These are phyloP conservation scores for Asobara japonica DNA, from an alignment of 1,140 invertebrate genomes.

Conservation along the genomic window DNA sequence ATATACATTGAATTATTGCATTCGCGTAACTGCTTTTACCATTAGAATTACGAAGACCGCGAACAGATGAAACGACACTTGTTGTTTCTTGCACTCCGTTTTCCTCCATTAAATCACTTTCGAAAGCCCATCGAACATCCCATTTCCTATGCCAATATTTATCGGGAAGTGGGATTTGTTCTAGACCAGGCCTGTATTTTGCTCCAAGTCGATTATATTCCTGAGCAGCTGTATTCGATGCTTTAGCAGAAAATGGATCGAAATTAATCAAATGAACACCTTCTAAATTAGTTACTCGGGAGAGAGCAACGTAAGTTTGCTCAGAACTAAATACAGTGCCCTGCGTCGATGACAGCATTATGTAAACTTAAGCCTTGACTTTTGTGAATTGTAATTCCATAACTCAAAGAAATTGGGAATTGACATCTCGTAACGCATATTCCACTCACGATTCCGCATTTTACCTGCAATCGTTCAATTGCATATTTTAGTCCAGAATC, in stretches of 20 bases:
- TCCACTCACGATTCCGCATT: constrained; percentile 45
- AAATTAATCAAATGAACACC: constrained; percentile 40
- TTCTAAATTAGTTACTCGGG: constrained; percentile 46
- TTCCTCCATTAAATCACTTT: background rate
- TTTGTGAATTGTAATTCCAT: constrained; percentile 59
- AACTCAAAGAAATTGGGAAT: constrained; percentile 56
- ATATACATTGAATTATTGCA: background rate
- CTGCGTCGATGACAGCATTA: constrained; percentile 48
- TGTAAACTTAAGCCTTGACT: constrained; percentile 56
- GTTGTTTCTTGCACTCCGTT: background rate
- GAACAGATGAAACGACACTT: background rate
- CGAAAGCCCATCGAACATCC: background rate
- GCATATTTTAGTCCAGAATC: too few relatives aligned
- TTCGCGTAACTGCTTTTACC: background rate
- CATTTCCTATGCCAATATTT: background rate
- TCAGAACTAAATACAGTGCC: constrained; percentile 50
- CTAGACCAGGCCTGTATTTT: background rate
- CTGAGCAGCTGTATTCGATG: constrained; percentile 1
- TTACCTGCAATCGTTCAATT: background rate
- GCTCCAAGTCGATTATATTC: background rate
- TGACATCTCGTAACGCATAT: constrained; percentile 51
- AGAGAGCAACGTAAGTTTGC: constrained; percentile 56
- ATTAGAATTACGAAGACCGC: background rate
- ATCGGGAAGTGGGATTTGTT: background rate
- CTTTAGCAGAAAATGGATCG: constrained; percentile 21